These are phyloP conservation scores for Macropis europaea DNA, from an alignment of 2,888 invertebrate species.

Conservation along the genomic window DNA sequence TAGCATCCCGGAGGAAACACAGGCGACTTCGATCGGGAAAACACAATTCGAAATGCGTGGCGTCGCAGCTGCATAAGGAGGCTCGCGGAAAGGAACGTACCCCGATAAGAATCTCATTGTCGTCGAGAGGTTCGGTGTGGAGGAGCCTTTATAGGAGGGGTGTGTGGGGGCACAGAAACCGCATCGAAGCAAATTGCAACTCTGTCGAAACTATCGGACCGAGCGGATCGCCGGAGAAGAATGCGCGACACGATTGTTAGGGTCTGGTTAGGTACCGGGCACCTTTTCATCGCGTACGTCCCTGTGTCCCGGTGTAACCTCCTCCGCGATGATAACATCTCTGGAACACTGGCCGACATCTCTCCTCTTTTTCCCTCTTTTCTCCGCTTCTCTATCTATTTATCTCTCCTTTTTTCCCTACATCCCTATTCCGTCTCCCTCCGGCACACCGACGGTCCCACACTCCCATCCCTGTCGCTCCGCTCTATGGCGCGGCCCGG, in stretches of 20 bases:
- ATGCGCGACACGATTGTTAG: constrained; percentile 78
- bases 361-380: neutral
- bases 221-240: constrained; percentile 74
- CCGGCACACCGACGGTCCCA: neutral
- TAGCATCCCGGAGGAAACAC: too few species aligned
- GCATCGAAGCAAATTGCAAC: constrained; percentile 77
- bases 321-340: constrained; percentile 70
- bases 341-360: constrained; percentile 49
- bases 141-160: constrained; percentile 49
- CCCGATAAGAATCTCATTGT: constrained; percentile 65
- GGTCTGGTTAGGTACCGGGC: constrained; percentile 58
- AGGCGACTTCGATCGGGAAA: too few species aligned
- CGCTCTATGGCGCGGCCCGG: neutral
- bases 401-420: neutral
- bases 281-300: constrained; percentile 63
- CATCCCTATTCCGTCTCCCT: neutral
- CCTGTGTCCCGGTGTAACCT: constrained; percentile 60
- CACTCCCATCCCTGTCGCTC: neutral
- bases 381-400: neutral
- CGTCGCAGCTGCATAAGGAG: too few species aligned
- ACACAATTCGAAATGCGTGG: too few species aligned
- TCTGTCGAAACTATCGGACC: constrained; percentile 76
- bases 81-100: constrained; percentile 44
- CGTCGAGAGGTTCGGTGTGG: constrained; percentile 53
- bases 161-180: constrained; percentile 42